Conservation (phyloP, 2,113 vertebrate genomes). For the Panthera tigris region DNA sequence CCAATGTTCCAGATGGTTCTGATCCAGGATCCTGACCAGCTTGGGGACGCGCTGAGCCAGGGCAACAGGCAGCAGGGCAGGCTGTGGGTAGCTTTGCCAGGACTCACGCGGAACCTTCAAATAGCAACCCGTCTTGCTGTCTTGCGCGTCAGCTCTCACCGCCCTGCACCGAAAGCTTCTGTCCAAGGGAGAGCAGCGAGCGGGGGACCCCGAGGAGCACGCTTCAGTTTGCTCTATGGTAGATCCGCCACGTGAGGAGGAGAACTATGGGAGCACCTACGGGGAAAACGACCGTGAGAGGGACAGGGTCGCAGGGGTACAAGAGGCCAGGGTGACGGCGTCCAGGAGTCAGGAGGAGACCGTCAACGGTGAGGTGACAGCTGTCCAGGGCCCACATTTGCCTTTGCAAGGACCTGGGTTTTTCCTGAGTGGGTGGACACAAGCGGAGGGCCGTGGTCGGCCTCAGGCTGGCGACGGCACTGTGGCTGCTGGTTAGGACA, state of each 20-base stretch:
- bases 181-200: neutral
- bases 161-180: neutral
- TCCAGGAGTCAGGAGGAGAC: neutral
- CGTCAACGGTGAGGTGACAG: neutral
- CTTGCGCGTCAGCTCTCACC: neutral
- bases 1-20: neutral
- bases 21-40: neutral
- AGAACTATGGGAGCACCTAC: neutral
- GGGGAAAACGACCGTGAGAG: neutral
- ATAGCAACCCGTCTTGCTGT: neutral
- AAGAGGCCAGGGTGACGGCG: neutral
- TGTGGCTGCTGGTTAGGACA: neutral
- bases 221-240: neutral
- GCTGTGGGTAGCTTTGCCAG: neutral
- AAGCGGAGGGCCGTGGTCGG: neutral
- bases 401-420: neutral
- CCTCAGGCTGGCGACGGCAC: neutral
- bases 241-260: neutral
- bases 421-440: neutral
- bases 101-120: neutral
- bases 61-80: neutral
- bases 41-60: neutral
- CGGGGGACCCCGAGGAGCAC: neutral
- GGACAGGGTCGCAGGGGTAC: neutral
- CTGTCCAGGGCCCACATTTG: neutral